Base-by-base conservation (phyloP, 2,797 vertebrate genomes). In the Eulemur mongoz region DNA sequence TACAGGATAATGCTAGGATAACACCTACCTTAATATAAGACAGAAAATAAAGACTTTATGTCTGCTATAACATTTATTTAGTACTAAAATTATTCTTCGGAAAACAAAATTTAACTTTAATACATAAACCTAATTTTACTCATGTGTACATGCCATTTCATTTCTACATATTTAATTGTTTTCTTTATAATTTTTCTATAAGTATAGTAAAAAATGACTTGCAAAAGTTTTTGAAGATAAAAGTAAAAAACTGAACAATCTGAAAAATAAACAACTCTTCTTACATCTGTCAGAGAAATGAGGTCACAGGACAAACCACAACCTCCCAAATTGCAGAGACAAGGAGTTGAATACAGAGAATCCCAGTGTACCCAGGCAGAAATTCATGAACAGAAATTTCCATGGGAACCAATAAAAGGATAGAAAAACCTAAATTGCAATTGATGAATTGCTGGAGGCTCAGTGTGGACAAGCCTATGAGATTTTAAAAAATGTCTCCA, bases 81-180 rank as follows among this genome's bases (percentile, higher is more conserved):
- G 5, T 35, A n/a, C 5, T 80, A 5, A 88, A 5, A 5, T 43
- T 57, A 81, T 63, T 90, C 32, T 79, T 94, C 25, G 59, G 45
- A 81, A 79, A 45, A 23, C 30, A 83, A 79, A 61, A 38, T 70
- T 13, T 27, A 61, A 17, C 4, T 81, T 91, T 72, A 72, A 59
- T 90, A 83, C 89, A 43, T 54, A 90, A 45, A 45, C 4, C 7
- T 57, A 48, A 52, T 92, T 91, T 93, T 84, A 45, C 6, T 45
- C 8, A 48, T 7, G 0, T 78, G 17, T 45, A 12, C 12, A 27
- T 8, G 32, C 40, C 3, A 54, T 1, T 67, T 3, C 18, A 45
- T 52, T 89, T 92, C 8, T 15, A 80, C 18, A 52, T 78, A 35
- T 25, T 63, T 63, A 79, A 45, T 82, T 54, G 13, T 65, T 67